Percentiles rank a stretch among this genome's conserved stretches.
Evolutionary conservation across 2,113 vertebrate genomes (phyloP).

Genomic region (Gadus chalcogrammus): DNA sequence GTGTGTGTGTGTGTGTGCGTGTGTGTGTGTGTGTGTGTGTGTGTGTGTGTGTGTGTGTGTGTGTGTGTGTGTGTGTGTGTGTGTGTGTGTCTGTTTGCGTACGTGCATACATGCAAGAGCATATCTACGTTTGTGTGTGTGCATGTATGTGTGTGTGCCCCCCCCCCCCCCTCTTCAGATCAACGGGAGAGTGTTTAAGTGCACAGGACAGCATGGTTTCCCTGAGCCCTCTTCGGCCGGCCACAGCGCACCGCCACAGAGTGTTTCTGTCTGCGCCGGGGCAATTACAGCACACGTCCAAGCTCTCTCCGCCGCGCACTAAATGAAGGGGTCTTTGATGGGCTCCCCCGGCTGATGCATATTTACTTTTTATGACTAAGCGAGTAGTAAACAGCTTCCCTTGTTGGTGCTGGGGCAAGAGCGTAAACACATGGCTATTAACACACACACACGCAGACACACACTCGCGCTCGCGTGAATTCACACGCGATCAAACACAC

Average conservation of each 20-base stretch:
- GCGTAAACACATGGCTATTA: slow-evolving; percentile 47
- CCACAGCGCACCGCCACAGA: slow-evolving; percentile 48
- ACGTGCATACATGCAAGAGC: no score
- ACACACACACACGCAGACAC: slow-evolving; percentile 10
- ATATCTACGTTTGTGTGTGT: no score
- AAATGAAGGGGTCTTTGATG: slow-evolving; percentile 68
- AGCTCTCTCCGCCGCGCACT: slow-evolving; percentile 38
- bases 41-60: no score
- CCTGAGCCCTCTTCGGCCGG: slow-evolving; percentile 40
- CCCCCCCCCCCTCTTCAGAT: slow-evolving; percentile 37
- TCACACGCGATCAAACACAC: background rate
- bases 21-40: background rate
- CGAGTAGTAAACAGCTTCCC: slow-evolving; percentile 67
- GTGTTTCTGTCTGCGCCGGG: slow-evolving; percentile 50
- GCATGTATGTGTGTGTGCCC: no score
- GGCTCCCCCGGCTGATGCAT: slow-evolving; percentile 45
- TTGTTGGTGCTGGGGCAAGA: slow-evolving; percentile 46
- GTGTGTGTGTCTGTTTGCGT: no score
- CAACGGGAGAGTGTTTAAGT: slow-evolving; percentile 47
- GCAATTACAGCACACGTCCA: slow-evolving; percentile 58
- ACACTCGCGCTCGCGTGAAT: background rate
- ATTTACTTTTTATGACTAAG: slow-evolving; percentile 68
- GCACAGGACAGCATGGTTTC: slow-evolving; percentile 55
- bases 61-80: background rate
- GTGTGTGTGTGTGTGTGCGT: background rate